Base-by-base conservation (phyloP, 2,888 invertebrate genomes). In the Leptarthrus brevirostris region DNA sequence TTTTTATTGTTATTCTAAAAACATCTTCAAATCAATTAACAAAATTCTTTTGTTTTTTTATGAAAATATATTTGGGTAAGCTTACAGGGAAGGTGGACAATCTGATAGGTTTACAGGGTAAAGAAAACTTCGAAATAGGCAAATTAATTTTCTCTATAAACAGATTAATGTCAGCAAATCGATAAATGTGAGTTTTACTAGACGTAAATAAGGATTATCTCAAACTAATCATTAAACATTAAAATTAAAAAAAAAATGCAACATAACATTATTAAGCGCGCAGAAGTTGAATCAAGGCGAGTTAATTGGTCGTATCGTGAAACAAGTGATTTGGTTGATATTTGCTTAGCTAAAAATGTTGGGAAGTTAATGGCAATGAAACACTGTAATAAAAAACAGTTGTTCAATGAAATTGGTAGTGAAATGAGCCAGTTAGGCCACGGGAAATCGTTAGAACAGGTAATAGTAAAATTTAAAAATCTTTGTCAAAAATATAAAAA, bases 391-490 rank as follows among this genome's bases (percentile, higher is more conserved):
- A 72, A 58, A n/a, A 47, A 22, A 10, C 16, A 40, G 14, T 5
- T 72, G 16, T 72, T 36, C 16, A 26, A 58, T 8, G 72, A 47
- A 26, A 58, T 72, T 20, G 22, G 26, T n/a, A 40, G 40, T n/a
- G 56, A 72, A 47, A 58, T 72, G 56, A 4, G 22, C 1, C 36
- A 22, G 3, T 58, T 56, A 26, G 72, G 72, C 0, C 47, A 56
- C 18, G 47, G 53, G 3, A 72, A 72, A 30, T 54, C 56, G 14
- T 5, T 56, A 8, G 56, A 72, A 20, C 72, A 72, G 26, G 44
- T 58, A 10, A 16, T 58, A 3, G 34, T 72, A 12, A 72, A 72
- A 47, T 72, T 56, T 26, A 72, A 72, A 58, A 72, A 72, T 47
- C 30, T 72, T 0, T 72, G 56, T 10, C 40, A 44, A 12, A 56